These are phyloP conservation scores for Thamnophis sirtalis DNA, from an alignment of 2,113 vertebrate species.

Conservation along the genomic window DNA sequence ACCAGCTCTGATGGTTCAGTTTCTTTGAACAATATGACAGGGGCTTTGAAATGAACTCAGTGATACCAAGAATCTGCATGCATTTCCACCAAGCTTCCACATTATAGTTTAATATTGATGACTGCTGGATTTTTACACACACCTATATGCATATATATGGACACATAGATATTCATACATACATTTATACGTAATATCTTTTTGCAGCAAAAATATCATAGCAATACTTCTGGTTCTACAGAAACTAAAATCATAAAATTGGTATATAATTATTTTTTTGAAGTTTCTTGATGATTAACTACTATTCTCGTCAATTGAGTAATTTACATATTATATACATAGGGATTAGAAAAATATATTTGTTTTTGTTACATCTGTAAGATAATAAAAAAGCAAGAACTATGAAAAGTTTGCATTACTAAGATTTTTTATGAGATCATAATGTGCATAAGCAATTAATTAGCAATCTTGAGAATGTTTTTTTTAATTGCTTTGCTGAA, in stretches of 20 bases:
- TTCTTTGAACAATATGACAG: not conserved
- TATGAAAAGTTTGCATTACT: conserved; percentile 60
- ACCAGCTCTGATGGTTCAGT: not conserved
- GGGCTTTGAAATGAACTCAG: not conserved
- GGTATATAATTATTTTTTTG: conserved; percentile 24
- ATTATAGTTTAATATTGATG: not conserved
- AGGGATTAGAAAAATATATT: conserved; percentile 82
- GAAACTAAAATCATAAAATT: conserved; percentile 35
- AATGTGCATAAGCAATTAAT: conserved; percentile 35
- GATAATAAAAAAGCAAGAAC: conserved; percentile 70
- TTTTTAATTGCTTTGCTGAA: conserved; percentile 55
- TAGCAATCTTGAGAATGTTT: conserved; percentile 51
- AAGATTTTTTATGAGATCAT: conserved; percentile 46
- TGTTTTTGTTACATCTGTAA: conserved; percentile 77
- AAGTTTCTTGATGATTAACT: conserved; percentile 54
- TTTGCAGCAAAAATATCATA: not conserved
- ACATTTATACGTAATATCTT: conserved; percentile 12
- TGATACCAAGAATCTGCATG: not conserved
- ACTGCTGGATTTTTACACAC: not conserved
- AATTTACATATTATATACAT: conserved; percentile 72
- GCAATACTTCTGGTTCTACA: not conserved
- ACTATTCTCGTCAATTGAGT: conserved; percentile 54
- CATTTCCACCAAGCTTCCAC: not conserved
- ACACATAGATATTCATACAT: conserved; percentile 1
- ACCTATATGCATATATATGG: not conserved